Evolutionary conservation across 2,797 vertebrate species (phyloP).

Genomic region (Pseudochirops corinnae): DNA sequence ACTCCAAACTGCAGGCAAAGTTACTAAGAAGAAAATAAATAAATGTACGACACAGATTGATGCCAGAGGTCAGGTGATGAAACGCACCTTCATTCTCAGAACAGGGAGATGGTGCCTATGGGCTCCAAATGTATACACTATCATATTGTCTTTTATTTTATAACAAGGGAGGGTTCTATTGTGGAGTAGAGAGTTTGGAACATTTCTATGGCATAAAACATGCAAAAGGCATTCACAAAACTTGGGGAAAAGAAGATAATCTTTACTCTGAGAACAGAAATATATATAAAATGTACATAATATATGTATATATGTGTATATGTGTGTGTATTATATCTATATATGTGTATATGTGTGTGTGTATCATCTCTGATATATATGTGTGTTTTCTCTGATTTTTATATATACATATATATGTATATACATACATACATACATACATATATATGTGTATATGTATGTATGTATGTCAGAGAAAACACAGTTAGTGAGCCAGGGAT

Average conservation of each 20-base stretch:
- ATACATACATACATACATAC: too few relatives aligned
- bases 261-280: not conserved
- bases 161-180: not conserved
- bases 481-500: not conserved
- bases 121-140: not conserved
- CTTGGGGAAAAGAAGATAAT: not conserved
- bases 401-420: not conserved
- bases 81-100: not conserved
- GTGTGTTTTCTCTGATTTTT: too few relatives aligned
- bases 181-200: not conserved
- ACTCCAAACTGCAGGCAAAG: not conserved
- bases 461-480: not conserved
- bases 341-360: too few relatives aligned
- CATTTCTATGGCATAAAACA: not conserved
- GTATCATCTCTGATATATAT: accelerated
- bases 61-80: not conserved
- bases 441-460: too few relatives aligned
- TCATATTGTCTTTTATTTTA: not conserved
- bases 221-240: not conserved
- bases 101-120: not conserved
- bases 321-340: too few relatives aligned
- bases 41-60: not conserved
- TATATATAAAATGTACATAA: not conserved
- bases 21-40: not conserved
- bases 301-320: too few relatives aligned